Percentiles rank a stretch among this genome's conserved stretches.
Conservation (phyloP, 2,113 vertebrate species). For the Perognathus longimembris region DNA sequence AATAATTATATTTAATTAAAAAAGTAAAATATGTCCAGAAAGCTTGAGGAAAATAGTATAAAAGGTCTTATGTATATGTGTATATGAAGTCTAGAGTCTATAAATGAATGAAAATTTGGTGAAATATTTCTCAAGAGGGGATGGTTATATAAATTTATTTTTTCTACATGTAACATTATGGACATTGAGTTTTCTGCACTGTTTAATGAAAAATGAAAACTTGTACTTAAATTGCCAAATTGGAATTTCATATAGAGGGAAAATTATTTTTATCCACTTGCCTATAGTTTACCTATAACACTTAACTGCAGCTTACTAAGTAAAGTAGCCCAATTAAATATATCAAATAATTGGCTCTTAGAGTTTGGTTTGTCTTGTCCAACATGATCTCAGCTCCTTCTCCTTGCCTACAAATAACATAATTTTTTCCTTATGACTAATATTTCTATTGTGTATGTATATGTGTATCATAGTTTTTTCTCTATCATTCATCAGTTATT, state of each 20-base stretch:
- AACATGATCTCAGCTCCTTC: no score
- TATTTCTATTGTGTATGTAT: no score
- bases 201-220: slow-evolving; percentile 15
- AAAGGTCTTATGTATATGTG: not conserved
- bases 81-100: not conserved
- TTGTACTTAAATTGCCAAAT: not conserved
- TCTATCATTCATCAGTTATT: no score
- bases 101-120: not conserved
- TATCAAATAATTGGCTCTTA: not conserved
- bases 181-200: not conserved
- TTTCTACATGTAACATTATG: not conserved
- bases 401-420: no score
- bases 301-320: not conserved
- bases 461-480: no score
- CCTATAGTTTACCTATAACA: not conserved
- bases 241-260: not conserved
- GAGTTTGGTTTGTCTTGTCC: no score
- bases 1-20: not conserved
- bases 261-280: not conserved
- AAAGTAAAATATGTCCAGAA: slow-evolving; percentile 34
- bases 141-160: slow-evolving; percentile 36
- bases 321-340: not conserved
- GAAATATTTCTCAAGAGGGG: slow-evolving; percentile 44
- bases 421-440: no score
- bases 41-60: slow-evolving; percentile 24